Percentiles rank a stretch among this genome's conserved stretches.
Conservation (phyloP, 2,888 invertebrate genomes). For the Dorcus hopei region DNA sequence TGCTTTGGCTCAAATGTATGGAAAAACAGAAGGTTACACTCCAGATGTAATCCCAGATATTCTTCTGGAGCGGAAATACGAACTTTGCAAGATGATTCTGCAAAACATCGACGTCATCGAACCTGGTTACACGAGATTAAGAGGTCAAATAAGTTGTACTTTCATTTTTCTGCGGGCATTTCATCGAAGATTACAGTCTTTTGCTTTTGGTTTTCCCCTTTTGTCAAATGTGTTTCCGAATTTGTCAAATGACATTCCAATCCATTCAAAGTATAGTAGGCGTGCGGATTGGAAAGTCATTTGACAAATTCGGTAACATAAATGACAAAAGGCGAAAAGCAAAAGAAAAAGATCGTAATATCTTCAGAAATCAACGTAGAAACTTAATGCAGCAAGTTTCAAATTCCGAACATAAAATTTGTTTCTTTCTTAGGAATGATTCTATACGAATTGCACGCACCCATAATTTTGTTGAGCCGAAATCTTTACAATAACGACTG, state of each 20-base stretch:
- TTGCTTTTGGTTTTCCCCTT: too few relatives aligned
- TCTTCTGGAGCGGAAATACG: constrained; percentile 70
- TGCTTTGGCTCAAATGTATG: constrained; percentile 74
- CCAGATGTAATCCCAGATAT: constrained; percentile 71
- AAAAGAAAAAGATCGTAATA: too few relatives aligned
- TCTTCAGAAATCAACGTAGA: too few relatives aligned
- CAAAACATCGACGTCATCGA: constrained; percentile 68
- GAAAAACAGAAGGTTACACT: constrained; percentile 68
- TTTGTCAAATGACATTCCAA: too few relatives aligned
- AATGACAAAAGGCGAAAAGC: too few relatives aligned
- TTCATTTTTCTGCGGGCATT: too few relatives aligned
- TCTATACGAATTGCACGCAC: constrained; percentile 78
- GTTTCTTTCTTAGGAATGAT: constrained; percentile 59
- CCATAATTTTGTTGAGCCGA: constrained; percentile 67
- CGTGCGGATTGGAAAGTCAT: too few relatives aligned
- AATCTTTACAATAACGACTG: constrained; percentile 60
- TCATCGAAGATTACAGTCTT: too few relatives aligned
- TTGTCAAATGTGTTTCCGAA: too few relatives aligned
- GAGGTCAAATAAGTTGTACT: constrained; percentile 53
- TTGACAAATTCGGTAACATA: too few relatives aligned
- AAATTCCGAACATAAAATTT: neutral
- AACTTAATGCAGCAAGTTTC: too few relatives aligned
- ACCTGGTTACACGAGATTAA: constrained; percentile 73
- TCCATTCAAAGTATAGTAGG: too few relatives aligned
- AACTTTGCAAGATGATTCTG: constrained; percentile 67